Evolutionary conservation across 1,140 invertebrate species (phyloP), one percentile per base, ranked within the genome.

Genomic region (Leptopilina boulardi): DNA sequence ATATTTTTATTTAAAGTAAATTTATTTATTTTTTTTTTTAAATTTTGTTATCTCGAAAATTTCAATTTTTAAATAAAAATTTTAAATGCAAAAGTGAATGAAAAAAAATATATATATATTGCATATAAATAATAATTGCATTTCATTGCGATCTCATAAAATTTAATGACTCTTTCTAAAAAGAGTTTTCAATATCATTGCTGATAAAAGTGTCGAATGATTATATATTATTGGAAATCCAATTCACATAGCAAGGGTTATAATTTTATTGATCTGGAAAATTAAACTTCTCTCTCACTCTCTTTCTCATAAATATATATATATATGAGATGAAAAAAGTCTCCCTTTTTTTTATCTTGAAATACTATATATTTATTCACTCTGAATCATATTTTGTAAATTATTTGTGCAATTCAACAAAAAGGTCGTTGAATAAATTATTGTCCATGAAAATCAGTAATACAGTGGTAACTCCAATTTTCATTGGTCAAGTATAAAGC

Each of bases 221-320:
- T 59, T 66, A 66, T 66, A 13, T 15, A 66, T 13, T 66, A n/a
- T 66, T 26, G 54, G 56, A 26, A 23, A 26, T 5, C 59, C 13
- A 66, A 66, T 66, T 5, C 21, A 30, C 13, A 38, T 3, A 66
- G 23, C 15, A 8, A 66, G 23, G 26, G 10, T 66, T 66, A 30
- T 66, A 66, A 66, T 66, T 66, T 34, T 13, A 15, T 23, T 66
- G 59, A 66, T 30, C 21, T 66, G 21, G 59, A 66, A 66, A 23
- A 66, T 66, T 66, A 15, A 11, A 66, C 59, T 66, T 66, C 23
- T 59, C 1, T 15, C 21, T 26, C n/a, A n/a, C 10, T 59, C 1
- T 15, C 23, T 15, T 30, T 26, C 23, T 30, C 4, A 15, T 1
- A 21, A 9, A 18, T 23, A 9, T 18, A n/a, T n/a, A n/a, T n/a